Percentiles rank a stretch among this genome's conserved stretches.
These are phyloP conservation scores for Rhadina sibilatrix DNA, from an alignment of 2,113 vertebrate genomes.

Conservation along the genomic window DNA sequence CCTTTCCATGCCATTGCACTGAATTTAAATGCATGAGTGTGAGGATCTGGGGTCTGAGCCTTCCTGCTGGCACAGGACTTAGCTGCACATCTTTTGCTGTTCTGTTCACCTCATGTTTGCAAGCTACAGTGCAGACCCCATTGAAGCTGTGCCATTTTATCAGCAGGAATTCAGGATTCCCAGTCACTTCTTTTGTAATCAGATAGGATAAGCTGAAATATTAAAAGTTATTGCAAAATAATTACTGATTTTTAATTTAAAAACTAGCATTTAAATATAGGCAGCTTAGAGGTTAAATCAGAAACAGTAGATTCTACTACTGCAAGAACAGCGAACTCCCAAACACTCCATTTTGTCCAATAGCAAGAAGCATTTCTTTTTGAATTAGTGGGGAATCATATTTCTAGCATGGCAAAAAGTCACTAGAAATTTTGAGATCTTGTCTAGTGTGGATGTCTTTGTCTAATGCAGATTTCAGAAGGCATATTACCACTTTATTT, in stretches of 20 bases:
- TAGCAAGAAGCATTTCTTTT: not conserved
- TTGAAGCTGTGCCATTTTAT: not conserved
- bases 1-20: not conserved
- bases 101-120: not conserved
- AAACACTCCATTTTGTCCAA: not conserved
- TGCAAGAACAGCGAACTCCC: not conserved
- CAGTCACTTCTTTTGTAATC: not conserved
- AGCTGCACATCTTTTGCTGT: not conserved
- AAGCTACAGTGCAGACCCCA: not conserved
- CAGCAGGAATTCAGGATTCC: not conserved
- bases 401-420: not conserved
- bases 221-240: not conserved
- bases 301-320: not conserved
- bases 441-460: not conserved
- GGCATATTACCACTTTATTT: not conserved
- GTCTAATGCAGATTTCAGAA: not conserved
- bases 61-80: not conserved
- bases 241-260: not conserved
- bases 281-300: not conserved
- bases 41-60: not conserved
- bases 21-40: not conserved
- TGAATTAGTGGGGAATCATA: not conserved
- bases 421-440: not conserved
- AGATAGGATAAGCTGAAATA: not conserved
- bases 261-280: not conserved